Evolutionary conservation across 1,140 invertebrate genomes (phyloP).

Genomic region (Heliothis virescens): DNA sequence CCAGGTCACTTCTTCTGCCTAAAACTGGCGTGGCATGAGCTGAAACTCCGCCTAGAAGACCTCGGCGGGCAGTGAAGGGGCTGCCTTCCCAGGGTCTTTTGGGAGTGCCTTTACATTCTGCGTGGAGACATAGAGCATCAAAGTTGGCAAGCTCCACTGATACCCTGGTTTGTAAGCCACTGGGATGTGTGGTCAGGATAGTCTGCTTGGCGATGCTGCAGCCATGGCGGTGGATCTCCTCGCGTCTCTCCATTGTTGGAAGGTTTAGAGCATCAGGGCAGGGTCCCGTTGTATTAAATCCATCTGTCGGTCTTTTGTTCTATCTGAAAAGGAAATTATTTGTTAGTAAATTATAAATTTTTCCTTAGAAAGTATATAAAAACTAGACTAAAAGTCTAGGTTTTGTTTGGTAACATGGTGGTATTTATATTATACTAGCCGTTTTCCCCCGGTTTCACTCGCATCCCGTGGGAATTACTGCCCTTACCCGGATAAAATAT

Average conservation of each 20-base stretch:
- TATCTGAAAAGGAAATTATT: slow-evolving; percentile 49
- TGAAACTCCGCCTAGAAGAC: slow-evolving; percentile 74
- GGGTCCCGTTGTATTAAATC: slow-evolving; percentile 32
- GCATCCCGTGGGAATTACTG: too few relatives aligned
- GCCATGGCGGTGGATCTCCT: slow-evolving; percentile 74
- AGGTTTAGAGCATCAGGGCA: slow-evolving; percentile 43
- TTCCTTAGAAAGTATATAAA: too few relatives aligned
- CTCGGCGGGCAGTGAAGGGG: slow-evolving; percentile 68
- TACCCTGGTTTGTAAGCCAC: slow-evolving; percentile 78
- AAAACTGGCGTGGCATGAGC: slow-evolving; percentile 78
- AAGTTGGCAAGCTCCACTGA: slow-evolving; percentile 82
- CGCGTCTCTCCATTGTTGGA: slow-evolving; percentile 74
- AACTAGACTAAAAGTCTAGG: too few relatives aligned
- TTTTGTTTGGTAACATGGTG: too few relatives aligned
- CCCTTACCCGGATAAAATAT: too few relatives aligned
- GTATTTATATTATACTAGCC: too few relatives aligned
- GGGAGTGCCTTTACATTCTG: slow-evolving; percentile 70
- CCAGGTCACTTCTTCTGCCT: slow-evolving; percentile 73
- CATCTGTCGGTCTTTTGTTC: slow-evolving; percentile 40
- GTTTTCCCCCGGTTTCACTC: too few relatives aligned
- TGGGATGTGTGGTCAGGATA: slow-evolving; percentile 79
- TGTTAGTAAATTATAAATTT: not conserved
- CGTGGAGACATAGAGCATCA: slow-evolving; percentile 74
- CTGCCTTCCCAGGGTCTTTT: slow-evolving; percentile 76
- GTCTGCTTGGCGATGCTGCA: slow-evolving; percentile 84